Evolutionary conservation across 2,113 vertebrate genomes (phyloP).

Genomic region (Terrapene triunguis): DNA sequence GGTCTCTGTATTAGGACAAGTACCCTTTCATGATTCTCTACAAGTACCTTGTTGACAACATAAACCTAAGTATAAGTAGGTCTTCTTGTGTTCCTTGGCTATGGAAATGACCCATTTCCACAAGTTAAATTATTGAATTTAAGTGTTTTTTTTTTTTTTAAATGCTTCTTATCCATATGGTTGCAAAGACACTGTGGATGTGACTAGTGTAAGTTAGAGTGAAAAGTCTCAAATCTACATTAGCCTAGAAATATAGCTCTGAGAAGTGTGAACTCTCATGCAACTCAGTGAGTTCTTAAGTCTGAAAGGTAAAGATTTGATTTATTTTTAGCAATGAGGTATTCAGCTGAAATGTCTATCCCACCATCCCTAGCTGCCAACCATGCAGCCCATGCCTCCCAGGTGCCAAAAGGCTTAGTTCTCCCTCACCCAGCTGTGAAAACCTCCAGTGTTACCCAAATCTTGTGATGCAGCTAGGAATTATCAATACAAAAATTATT

Average conservation of each 20-base stretch:
- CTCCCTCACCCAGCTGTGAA: not conserved
- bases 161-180: not conserved
- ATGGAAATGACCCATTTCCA: not conserved
- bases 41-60: not conserved
- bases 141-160: rapidly evolving
- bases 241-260: not conserved
- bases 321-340: not conserved
- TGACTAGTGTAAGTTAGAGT: not conserved
- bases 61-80: not conserved
- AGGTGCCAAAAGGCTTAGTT: not conserved
- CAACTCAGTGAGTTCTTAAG: slow-evolving; percentile 3
- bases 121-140: not conserved
- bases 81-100: not conserved
- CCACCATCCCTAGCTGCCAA: not conserved
- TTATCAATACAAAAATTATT: not conserved
- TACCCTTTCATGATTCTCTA: not conserved
- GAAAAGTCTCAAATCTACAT: not conserved
- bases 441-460: not conserved
- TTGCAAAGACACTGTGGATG: not conserved
- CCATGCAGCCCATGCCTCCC: not conserved
- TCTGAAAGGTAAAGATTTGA: not conserved
- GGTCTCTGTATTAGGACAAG: not conserved
- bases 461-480: not conserved
- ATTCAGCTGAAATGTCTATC: slow-evolving; percentile 14
- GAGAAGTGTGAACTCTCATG: not conserved